These are phyloP conservation scores for Glossophaga mutica DNA, from an alignment of 2,797 vertebrate species.

Conservation along the genomic window DNA sequence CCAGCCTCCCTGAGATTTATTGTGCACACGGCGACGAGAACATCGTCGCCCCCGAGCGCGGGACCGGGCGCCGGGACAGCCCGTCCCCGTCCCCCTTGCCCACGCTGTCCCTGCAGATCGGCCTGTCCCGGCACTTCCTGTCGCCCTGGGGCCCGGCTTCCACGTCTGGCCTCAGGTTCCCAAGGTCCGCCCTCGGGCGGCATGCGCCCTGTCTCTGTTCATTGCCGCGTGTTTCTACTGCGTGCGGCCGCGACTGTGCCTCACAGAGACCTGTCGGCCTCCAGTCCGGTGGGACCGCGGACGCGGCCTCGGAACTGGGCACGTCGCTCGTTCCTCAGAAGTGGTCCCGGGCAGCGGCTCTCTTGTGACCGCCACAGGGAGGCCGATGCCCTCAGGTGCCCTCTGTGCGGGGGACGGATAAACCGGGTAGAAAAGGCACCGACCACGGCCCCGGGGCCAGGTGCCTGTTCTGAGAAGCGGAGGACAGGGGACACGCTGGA, in stretches of 20 bases:
- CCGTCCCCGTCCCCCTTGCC: no score
- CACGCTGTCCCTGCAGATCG: background rate
- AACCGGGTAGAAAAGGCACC: background rate
- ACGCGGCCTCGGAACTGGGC: fast-evolving
- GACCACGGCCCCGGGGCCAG: fast-evolving
- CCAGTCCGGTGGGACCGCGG: fast-evolving
- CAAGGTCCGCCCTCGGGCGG: background rate
- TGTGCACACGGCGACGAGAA: background rate
- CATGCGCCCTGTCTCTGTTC: background rate
- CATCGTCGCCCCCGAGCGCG: no score
- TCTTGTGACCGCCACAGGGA: background rate
- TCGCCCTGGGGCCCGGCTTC: background rate
- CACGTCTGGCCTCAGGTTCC: fast-evolving
- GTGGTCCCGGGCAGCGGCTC: fast-evolving
- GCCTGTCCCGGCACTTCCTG: background rate
- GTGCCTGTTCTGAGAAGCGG: background rate
- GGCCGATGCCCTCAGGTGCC: background rate
- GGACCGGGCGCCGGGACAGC: no score
- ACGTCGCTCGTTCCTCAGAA: background rate
- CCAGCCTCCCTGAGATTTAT: background rate
- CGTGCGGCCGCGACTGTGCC: fast-evolving
- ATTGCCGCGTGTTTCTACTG: background rate
- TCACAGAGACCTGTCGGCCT: background rate
- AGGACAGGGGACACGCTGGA: background rate
- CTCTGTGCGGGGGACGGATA: background rate